phyloP scores from a whole-genome alignment of 1,140 invertebrate genomes.

The Drosophila kikkawai region DNA sequence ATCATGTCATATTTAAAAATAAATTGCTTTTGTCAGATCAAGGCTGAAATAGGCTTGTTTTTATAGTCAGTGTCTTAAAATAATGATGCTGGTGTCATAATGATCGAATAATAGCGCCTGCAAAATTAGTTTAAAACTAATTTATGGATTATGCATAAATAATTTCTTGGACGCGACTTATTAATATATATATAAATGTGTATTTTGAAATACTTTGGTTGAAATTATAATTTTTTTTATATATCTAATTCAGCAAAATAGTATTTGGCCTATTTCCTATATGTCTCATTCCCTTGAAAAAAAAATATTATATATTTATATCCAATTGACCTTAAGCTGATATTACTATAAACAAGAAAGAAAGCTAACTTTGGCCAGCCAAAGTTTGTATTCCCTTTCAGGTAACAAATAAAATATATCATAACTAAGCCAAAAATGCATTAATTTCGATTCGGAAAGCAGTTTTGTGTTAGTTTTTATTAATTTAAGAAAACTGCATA shows the following conservation, averaged over 20 bases:
- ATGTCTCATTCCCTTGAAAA: background rate
- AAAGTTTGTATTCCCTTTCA: no score
- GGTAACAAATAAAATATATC: no score
- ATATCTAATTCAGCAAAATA: no score
- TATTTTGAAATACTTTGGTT: background rate
- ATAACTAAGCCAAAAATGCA: no score
- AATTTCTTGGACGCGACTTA: fast-evolving
- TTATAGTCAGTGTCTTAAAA: background rate
- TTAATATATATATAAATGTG: background rate
- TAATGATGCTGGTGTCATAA: background rate
- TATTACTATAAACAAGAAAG: no score
- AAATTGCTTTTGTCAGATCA: background rate
- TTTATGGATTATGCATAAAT: background rate
- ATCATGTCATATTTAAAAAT: background rate
- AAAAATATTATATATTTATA: background rate
- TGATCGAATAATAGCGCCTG: background rate
- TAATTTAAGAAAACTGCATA: no score
- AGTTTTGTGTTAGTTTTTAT: no score
- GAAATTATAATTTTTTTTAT: background rate
- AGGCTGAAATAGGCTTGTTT: background rate
- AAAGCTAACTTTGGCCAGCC: no score
- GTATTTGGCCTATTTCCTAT: background rate
- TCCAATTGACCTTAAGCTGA: background rate
- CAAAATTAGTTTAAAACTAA: background rate
- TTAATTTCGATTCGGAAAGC: no score